Conservation (phyloP, 2,797 vertebrate species). For the Aplochiton taeniatus region DNA sequence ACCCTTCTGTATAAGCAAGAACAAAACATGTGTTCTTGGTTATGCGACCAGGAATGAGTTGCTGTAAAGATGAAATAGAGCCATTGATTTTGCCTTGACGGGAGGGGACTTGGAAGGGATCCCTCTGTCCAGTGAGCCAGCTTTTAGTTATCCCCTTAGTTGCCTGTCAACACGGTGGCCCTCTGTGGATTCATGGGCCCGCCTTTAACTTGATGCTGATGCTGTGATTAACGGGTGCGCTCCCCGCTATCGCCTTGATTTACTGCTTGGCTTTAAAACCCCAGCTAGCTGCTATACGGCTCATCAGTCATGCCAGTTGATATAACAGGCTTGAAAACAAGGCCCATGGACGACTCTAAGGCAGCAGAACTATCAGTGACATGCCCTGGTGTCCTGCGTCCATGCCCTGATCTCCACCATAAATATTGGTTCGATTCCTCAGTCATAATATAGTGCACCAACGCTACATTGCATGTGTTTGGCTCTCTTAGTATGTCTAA, state of each 20-base stretch:
- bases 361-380: too few species aligned
- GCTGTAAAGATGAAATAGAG: constrained; percentile 26
- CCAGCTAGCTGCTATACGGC: too few species aligned
- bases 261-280: constrained; percentile 29
- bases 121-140: constrained; percentile 33
- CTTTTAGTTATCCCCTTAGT: constrained; percentile 34
- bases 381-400: too few species aligned
- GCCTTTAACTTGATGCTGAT: constrained; percentile 39
- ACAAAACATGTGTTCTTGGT: constrained; percentile 1
- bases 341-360: too few species aligned
- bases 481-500: constrained; percentile 6
- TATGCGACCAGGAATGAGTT: constrained; percentile 9
- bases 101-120: constrained; percentile 29
- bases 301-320: too few species aligned
- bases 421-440: too few species aligned
- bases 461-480: not conserved
- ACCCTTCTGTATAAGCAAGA: not conserved
- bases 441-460: constrained; percentile 15
- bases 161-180: constrained; percentile 39
- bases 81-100: constrained; percentile 42
- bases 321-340: too few species aligned
- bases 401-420: too few species aligned
- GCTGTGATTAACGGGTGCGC: constrained; percentile 57
- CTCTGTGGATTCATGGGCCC: constrained; percentile 48
- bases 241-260: constrained; percentile 48